Conservation (phyloP, 1,140 invertebrate species). For the Trissolcus basalis region DNA sequence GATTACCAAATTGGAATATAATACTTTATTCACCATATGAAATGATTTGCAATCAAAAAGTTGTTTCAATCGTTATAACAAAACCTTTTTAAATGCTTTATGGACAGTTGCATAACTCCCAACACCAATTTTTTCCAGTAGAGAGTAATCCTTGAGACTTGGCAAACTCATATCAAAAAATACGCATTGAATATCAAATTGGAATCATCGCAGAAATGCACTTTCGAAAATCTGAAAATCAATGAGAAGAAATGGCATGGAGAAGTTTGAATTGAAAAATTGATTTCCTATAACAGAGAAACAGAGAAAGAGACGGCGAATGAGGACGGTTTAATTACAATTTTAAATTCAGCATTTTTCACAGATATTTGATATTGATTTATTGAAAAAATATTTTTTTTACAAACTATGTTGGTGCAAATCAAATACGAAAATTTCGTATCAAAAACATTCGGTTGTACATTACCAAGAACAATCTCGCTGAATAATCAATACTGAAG, state of each 20-base stretch:
- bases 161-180: conserved; percentile 71
- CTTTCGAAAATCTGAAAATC: conserved; percentile 14
- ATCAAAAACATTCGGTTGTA: conserved; percentile 32
- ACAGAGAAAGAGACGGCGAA: background rate
- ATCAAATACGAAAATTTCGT: conserved; percentile 18
- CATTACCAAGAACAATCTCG: conserved; percentile 42
- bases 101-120: conserved; percentile 93
- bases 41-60: no score
- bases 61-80: no score
- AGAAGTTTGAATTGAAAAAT: background rate
- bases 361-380: conserved; percentile 5
- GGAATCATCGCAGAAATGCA: background rate
- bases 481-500: conserved; percentile 49
- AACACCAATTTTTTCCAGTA: conserved; percentile 87
- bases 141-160: conserved; percentile 81
- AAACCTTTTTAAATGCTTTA: conserved; percentile 86
- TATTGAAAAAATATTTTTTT: conserved; percentile 48
- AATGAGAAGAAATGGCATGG: no score
- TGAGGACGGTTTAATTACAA: background rate
- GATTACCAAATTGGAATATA: no score
- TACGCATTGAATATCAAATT: conserved; percentile 17
- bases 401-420: conserved; percentile 34
- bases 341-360: no score
- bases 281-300: background rate
- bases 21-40: no score